Evolutionary conservation across 1,140 invertebrate genomes (phyloP).

Genomic region (Steinernema khuongi): DNA sequence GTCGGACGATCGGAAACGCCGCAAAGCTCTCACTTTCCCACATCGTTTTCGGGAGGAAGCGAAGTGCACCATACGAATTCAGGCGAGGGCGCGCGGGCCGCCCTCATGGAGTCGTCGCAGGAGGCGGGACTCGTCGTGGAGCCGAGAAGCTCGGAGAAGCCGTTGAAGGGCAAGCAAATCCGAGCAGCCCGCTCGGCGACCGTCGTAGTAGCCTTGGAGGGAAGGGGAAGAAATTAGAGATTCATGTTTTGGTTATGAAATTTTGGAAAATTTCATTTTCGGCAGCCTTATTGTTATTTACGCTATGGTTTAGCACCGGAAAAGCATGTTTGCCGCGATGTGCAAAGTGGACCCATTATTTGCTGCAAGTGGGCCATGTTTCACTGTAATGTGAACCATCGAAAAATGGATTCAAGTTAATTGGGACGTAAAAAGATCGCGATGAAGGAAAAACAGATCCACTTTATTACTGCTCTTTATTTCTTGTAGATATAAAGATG

Average conservation of each 20-base stretch:
- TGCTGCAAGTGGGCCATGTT: too few species aligned
- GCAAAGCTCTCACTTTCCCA: background rate
- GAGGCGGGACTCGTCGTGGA: too few species aligned
- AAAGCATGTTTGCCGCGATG: too few species aligned
- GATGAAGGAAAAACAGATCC: too few species aligned
- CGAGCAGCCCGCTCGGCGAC: background rate
- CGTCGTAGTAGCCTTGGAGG: background rate
- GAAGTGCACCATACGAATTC: constrained; percentile 9
- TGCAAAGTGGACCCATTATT: too few species aligned
- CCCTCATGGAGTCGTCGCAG: background rate
- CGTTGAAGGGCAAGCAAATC: constrained; percentile 11
- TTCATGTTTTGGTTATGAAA: background rate
- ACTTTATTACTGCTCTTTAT: too few species aligned
- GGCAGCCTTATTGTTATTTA: background rate
- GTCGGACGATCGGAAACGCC: background rate
- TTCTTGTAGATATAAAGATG: too few species aligned
- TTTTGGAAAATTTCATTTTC: background rate
- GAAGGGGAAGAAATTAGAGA: background rate
- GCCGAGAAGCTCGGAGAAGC: background rate
- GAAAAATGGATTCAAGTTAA: background rate
- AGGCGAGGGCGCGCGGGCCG: background rate
- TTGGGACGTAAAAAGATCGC: background rate
- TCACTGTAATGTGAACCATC: background rate
- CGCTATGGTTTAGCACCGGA: too few species aligned
- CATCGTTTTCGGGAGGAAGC: background rate